Evolutionary conservation across 1,140 invertebrate genomes (phyloP), one percentile per base, ranked within the genome.

Genomic region (Aricia agestis): DNA sequence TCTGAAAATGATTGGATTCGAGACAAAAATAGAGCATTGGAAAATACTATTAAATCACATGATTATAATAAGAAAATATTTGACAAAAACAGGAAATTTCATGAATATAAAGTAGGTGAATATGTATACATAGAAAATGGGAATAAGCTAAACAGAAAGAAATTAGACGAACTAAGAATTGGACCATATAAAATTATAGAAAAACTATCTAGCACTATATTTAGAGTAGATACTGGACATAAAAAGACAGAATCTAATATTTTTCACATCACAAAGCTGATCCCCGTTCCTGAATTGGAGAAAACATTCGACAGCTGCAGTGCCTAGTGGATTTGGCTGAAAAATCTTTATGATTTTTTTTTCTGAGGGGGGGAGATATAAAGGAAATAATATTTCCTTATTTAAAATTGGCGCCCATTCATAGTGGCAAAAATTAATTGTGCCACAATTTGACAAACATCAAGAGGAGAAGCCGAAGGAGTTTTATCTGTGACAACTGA

Each of bases 41-140:
- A 63, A 17, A 69, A 63, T 61, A 41, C 58, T 19, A 68, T 68
- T n/a, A 68, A 59, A 68, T 58, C 57, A 68, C 67, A 68, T 32
- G 13, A 57, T 6, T 68, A 68, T 18, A 67, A 67, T 17, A 67
- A 67, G 18, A 41, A 10, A 17, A n/a, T 45, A 31, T 67, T 67
- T 19, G 66, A 67, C 41, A 67, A 45, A 52, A 41, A 45, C 41
- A 3, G 66, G 7, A 67, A 45, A 52, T 2, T n/a, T 18, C 25
- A 69, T 36, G 11, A 69, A 41, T 69, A 59, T 69, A 32, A 69
- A n/a, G 25, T n/a, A 31, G 58, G 58, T 7, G 68, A 69, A 17
- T 32, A 59, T 15, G 68, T 69, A 36, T 59, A 69, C 42, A 42
- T 69, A n/a, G 66, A 67, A 19, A 67, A 67, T 45, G 66, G 66